Percentiles rank a stretch among this genome's conserved stretches.
Evolutionary conservation across 2,113 vertebrate species (phyloP).

Genomic region (Dicaeum eximium): DNA sequence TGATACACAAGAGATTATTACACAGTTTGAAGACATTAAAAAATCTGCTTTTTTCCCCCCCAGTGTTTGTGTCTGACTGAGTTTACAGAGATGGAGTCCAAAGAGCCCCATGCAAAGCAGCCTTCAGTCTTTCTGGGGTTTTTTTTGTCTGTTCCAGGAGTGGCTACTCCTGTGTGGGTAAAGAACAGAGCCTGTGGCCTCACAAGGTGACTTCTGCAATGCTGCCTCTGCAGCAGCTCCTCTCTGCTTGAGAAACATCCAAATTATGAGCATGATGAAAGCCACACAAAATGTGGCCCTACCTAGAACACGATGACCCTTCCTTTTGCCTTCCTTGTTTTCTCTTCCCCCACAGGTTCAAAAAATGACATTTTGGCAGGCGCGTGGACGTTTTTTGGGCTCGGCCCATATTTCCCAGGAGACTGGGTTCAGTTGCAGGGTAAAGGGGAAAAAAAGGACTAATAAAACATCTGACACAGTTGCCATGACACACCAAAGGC

Average conservation of each 20-base stretch:
- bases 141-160: background rate
- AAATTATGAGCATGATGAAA: background rate
- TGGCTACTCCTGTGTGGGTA: background rate
- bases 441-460: background rate
- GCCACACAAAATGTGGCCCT: rapidly evolving
- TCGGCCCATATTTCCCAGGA: slow-evolving; percentile 54
- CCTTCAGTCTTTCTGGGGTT: background rate
- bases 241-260: background rate
- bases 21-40: background rate
- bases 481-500: slow-evolving; percentile 27
- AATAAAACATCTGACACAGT: slow-evolving; percentile 34
- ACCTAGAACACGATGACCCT: background rate
- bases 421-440: slow-evolving; percentile 35
- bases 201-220: background rate
- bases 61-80: background rate
- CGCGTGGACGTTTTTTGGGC: background rate
- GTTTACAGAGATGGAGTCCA: background rate
- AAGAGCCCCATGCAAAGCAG: background rate
- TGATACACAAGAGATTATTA: background rate
- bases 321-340: background rate
- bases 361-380: slow-evolving; percentile 4
- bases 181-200: background rate
- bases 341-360: background rate
- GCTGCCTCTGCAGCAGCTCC: background rate
- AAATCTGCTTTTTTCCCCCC: background rate